Evolutionary conservation across 1,140 invertebrate genomes (phyloP).

Genomic region (Dufourea novaeangliae): DNA sequence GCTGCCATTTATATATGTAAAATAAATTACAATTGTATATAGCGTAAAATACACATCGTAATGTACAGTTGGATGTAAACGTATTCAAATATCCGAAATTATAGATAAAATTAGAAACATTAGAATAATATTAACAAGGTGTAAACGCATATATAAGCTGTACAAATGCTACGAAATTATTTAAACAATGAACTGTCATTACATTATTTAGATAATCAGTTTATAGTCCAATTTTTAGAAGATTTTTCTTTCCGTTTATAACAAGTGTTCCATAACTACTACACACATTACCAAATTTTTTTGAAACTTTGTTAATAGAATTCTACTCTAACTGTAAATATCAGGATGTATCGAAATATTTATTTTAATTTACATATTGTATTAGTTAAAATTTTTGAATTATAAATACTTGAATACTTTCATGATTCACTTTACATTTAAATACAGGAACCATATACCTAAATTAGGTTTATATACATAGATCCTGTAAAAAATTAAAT

Average conservation of each 20-base stretch:
- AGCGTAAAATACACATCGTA: constrained; percentile 14
- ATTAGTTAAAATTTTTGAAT: neutral
- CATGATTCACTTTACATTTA: neutral
- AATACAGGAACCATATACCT: constrained; percentile 12
- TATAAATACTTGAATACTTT: neutral
- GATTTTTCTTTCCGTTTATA: neutral
- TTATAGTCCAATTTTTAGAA: neutral
- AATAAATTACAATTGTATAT: constrained; percentile 55
- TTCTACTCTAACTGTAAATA: neutral
- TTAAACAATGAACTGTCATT: neutral
- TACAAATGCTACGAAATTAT: neutral
- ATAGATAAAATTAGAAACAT: neutral
- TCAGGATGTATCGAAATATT: neutral
- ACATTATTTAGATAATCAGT: neutral
- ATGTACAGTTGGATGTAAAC: constrained; percentile 10
- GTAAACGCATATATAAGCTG: neutral
- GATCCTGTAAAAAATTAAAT: constrained; percentile 38
- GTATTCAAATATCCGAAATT: neutral
- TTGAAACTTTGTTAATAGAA: neutral
- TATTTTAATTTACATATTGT: neutral
- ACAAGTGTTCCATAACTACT: neutral
- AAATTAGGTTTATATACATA: constrained; percentile 42
- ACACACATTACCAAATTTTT: neutral
- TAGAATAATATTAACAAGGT: neutral
- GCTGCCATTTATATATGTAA: constrained; percentile 60